Percentiles rank a stretch among this genome's conserved stretches.
Conservation (phyloP, 92 coral and sea anemone species). For the Nematostella vectensis region DNA sequence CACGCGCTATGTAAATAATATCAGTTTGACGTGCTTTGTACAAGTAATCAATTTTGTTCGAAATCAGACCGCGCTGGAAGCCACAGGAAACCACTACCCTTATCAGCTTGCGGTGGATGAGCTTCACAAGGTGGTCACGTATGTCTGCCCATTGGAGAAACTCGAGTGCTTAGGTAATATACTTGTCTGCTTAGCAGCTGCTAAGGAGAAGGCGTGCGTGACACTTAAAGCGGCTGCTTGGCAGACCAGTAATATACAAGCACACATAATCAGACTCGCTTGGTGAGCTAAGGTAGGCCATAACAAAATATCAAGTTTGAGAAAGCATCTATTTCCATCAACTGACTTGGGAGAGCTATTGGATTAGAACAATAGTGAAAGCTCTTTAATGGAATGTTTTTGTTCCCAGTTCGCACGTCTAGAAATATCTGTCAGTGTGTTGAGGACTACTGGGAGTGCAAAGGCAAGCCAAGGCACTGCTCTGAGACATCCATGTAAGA, state of each 20-base stretch:
- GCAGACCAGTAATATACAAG: no score
- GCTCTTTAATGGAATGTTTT: not conserved
- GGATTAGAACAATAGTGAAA: no score
- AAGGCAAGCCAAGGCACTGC: slow-evolving; percentile 78
- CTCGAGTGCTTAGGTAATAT: slow-evolving; percentile 80
- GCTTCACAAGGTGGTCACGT: slow-evolving; percentile 65
- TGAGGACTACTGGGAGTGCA: slow-evolving; percentile 91
- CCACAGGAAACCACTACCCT: slow-evolving; percentile 68
- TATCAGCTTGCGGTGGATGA: slow-evolving; percentile 87
- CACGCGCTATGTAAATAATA: no score
- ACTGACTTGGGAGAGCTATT: not conserved
- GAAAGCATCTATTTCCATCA: no score
- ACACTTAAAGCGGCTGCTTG: not conserved
- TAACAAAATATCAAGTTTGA: no score
- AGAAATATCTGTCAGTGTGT: slow-evolving; percentile 90
- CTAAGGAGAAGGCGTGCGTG: not conserved
- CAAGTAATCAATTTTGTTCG: no score
- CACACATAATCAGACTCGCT: no score
- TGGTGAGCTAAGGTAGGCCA: no score
- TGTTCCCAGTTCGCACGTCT: slow-evolving; percentile 73
- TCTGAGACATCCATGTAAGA: slow-evolving; percentile 91
- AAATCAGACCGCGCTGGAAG: slow-evolving; percentile 39
- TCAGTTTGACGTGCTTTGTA: no score
- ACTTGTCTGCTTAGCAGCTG: not conserved
- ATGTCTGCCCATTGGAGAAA: slow-evolving; percentile 79